Conservation (phyloP, 2,113 vertebrate species). For the Scomber scombrus region DNA sequence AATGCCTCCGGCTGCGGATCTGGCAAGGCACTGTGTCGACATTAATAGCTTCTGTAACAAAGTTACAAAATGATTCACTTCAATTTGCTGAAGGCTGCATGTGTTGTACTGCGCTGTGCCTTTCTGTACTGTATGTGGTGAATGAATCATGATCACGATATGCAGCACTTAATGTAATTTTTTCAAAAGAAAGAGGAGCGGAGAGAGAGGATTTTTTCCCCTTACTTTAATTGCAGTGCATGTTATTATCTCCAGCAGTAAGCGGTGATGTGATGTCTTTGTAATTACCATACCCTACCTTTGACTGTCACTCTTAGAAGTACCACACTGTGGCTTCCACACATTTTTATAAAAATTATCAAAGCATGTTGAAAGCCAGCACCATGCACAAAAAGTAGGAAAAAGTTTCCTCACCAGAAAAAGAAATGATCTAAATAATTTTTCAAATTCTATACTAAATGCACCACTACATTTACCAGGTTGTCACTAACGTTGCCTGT, state of each 20-base stretch:
- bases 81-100: slow-evolving; percentile 57
- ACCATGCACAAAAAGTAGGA: background rate
- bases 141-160: slow-evolving; percentile 49
- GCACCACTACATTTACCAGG: too few relatives aligned
- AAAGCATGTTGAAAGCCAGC: slow-evolving; percentile 15
- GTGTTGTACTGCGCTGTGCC: slow-evolving; percentile 25
- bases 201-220: slow-evolving; percentile 1
- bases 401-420: background rate
- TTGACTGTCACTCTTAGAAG: slow-evolving; percentile 29
- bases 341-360: slow-evolving; percentile 23
- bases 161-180: slow-evolving; percentile 43
- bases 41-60: slow-evolving; percentile 70
- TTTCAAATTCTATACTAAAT: too few relatives aligned
- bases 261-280: slow-evolving; percentile 36
- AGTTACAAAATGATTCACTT: slow-evolving; percentile 68
- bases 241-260: slow-evolving; percentile 47
- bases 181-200: background rate
- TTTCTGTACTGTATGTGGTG: slow-evolving; percentile 18
- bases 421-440: background rate
- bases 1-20: slow-evolving; percentile 47
- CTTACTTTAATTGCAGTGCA: slow-evolving; percentile 42
- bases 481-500: too few relatives aligned
- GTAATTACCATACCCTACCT: slow-evolving; percentile 42
- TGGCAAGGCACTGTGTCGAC: slow-evolving; percentile 46
- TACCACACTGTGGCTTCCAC: slow-evolving; percentile 16